phyloP scores from a whole-genome alignment of 2,113 vertebrate species.

The Malurus cyaneus region DNA sequence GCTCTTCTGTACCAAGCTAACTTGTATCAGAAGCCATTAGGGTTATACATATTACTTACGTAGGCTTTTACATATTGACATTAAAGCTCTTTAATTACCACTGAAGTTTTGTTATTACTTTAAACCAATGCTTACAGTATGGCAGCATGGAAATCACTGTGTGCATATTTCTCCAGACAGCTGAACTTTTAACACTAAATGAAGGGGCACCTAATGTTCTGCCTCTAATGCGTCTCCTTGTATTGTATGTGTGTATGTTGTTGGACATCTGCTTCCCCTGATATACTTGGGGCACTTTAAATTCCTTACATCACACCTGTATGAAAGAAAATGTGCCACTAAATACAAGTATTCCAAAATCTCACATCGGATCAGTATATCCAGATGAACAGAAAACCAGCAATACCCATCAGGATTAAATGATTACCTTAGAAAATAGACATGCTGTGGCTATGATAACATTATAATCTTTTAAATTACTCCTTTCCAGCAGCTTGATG shows the following conservation, averaged over 20 bases:
- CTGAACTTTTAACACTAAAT: not conserved
- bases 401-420: not conserved
- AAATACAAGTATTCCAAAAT: not conserved
- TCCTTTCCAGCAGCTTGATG: not conserved
- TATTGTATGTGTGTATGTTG: not conserved
- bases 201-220: not conserved
- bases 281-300: not conserved
- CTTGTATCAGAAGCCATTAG: not conserved
- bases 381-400: not conserved
- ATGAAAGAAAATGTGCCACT: not conserved
- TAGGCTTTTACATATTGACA: not conserved
- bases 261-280: not conserved
- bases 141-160: not conserved
- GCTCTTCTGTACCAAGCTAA: not conserved
- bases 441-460: not conserved
- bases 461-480: not conserved
- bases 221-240: not conserved
- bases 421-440: not conserved
- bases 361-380: not conserved
- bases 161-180: not conserved
- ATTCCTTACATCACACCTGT: not conserved
- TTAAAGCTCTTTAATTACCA: not conserved
- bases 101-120: not conserved
- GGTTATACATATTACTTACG: accelerated
- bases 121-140: not conserved